Conservation (phyloP, 1,140 invertebrate species). For the Drosophila mojavensis region DNA sequence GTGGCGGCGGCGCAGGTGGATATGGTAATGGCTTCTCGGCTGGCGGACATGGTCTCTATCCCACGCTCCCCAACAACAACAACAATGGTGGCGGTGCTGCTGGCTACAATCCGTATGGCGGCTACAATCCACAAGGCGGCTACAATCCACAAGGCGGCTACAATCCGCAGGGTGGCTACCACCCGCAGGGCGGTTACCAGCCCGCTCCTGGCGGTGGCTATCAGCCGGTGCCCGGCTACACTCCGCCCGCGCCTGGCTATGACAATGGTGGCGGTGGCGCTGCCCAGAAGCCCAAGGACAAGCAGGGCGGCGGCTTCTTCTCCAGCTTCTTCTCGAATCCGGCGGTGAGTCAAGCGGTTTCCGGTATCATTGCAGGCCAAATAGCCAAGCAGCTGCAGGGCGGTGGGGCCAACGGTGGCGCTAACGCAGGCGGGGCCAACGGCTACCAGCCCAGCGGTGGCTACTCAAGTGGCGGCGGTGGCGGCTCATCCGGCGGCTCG, state of each 20-base stretch:
- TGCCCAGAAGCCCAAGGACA: slow-evolving; percentile 74
- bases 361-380: slow-evolving; percentile 81
- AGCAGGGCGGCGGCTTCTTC: slow-evolving; percentile 80
- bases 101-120: slow-evolving; percentile 57
- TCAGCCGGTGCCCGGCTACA: slow-evolving; percentile 65
- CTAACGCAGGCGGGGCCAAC: slow-evolving; percentile 30
- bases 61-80: slow-evolving; percentile 61
- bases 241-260: slow-evolving; percentile 65
- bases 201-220: slow-evolving; percentile 58
- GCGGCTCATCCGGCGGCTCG: slow-evolving; percentile 40
- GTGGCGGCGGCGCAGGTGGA: slow-evolving; percentile 65
- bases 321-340: slow-evolving; percentile 82
- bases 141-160: slow-evolving; percentile 50
- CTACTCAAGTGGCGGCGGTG: slow-evolving; percentile 52
- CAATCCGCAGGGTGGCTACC: slow-evolving; percentile 38
- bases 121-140: slow-evolving; percentile 57
- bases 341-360: slow-evolving; percentile 79
- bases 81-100: slow-evolving; percentile 34
- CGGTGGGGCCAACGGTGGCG: slow-evolving; percentile 44
- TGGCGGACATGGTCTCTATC: slow-evolving; percentile 81
- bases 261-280: slow-evolving; percentile 55
- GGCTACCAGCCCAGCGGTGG: slow-evolving; percentile 74
- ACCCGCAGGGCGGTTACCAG: slow-evolving; percentile 42
- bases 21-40: slow-evolving; percentile 79
- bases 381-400: slow-evolving; percentile 78